Base-by-base conservation (phyloP, 2,888 invertebrate genomes). In the Tolmerus cingulatus region DNA sequence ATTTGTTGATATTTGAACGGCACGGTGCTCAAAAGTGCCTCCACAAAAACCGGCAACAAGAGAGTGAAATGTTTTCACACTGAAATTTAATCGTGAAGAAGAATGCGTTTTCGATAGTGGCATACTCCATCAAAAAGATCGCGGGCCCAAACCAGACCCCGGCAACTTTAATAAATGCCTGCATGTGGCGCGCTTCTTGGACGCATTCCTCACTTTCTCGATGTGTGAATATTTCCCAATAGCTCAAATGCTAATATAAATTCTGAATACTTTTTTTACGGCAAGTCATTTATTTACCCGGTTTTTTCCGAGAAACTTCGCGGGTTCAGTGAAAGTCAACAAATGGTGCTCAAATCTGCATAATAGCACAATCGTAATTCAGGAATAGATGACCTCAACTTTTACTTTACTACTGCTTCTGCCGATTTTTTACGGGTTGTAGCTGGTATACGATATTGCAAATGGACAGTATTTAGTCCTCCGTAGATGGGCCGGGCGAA, bases 321-420 rank as follows among this genome's bases (percentile, higher is more conserved):
- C 46, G 43, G 27, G 19, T 51, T 81, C 81, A 81, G 81, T 81
- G 81, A 81, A 81, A 81, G 81, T 81, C 81, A 51, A 51, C 81
- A 81, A 51, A 81, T 51, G 81, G 43, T 55, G 30, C 30, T 81
- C 30, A 51, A 81, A 81, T 81, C 81, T 55, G 43, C 81, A 81
- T 81, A 81, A 81, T 81, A 81, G 14, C 46, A 81, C 27, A 40
- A 43, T 78, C 78, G 40, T 43, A 51, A 81, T 81, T 78, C 43
- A 81, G 55, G 16, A 81, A 81, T 30, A 81, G 51, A 81, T 81
- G 81, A 81, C 81, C 81, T 30, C 27, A 55, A 81, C 81, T 81
- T 81, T 81, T 81, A 81, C 81, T 81, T 81, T 51, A 40, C 37
- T 78, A 43, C 9, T 19, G 78, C n/a, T 78, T 8, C 27, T 66